These are phyloP conservation scores for Euura saliciscinereae DNA, from an alignment of 1,140 invertebrate genomes.

Conservation along the genomic window DNA sequence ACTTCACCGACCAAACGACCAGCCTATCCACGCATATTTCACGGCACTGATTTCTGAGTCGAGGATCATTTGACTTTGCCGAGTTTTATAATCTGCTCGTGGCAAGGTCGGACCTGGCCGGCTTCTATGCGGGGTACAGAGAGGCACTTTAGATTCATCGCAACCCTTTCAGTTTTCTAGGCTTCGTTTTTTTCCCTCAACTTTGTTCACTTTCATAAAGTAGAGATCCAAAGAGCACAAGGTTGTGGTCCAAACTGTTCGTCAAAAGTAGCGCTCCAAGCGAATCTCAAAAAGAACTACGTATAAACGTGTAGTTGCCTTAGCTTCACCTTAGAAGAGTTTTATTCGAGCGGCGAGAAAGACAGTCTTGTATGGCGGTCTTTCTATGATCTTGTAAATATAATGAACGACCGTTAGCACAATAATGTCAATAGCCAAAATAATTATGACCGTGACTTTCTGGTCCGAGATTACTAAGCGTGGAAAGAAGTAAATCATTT, in stretches of 20 bases:
- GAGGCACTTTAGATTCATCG: background rate
- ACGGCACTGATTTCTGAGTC: background rate
- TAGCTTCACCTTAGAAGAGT: background rate
- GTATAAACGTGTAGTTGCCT: background rate
- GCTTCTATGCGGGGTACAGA: background rate
- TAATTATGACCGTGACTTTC: conserved; percentile 5
- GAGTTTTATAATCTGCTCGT: background rate
- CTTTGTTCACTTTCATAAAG: background rate
- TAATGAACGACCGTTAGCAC: background rate
- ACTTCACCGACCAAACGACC: background rate
- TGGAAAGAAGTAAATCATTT: background rate
- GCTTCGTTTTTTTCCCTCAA: background rate
- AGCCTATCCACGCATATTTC: too few species aligned
- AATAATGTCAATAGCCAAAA: background rate
- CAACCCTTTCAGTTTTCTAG: background rate
- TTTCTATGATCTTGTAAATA: conserved; percentile 2
- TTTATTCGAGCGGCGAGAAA: background rate
- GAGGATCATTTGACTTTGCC: background rate
- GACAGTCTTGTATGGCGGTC: background rate
- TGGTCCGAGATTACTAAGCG: background rate
- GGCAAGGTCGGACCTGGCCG: background rate
- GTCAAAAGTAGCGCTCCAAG: background rate
- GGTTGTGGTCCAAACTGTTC: background rate
- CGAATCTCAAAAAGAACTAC: background rate
- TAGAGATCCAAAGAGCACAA: background rate